Evolutionary conservation across 35 echinoderm and acorn worm genomes (phyloP).

Genomic region (Heliocidaris tuberculata): DNA sequence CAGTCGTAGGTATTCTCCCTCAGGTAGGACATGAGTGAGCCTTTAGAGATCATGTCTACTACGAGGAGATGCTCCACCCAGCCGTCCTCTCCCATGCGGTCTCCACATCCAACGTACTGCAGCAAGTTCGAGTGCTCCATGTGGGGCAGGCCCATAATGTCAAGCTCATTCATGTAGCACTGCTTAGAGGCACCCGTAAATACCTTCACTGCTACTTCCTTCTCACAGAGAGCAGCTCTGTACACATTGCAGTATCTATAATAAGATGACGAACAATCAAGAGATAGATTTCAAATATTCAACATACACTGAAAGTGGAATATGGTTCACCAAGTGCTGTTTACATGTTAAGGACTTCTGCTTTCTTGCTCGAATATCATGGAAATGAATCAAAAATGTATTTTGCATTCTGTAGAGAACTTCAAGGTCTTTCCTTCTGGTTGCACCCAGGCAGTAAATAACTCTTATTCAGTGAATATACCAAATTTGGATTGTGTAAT

Average conservation of each 20-base stretch:
- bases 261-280: not conserved
- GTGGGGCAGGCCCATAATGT: conserved; percentile 76
- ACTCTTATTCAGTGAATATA: too few relatives aligned
- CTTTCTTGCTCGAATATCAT: too few relatives aligned
- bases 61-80: conserved; percentile 89
- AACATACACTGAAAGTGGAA: too few relatives aligned
- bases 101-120: conserved; percentile 72
- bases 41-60: conserved; percentile 72
- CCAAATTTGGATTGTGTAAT: too few relatives aligned
- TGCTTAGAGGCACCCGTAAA: conserved; percentile 82
- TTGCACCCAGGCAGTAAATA: too few relatives aligned
- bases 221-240: conserved; percentile 68
- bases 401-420: too few relatives aligned
- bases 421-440: too few relatives aligned
- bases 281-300: not conserved
- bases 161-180: conserved; percentile 90
- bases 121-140: conserved; percentile 83
- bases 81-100: conserved; percentile 83
- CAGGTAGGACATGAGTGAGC: conserved; percentile 82
- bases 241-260: conserved; percentile 80
- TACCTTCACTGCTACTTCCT: conserved; percentile 89
- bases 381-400: too few relatives aligned
- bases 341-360: too few relatives aligned
- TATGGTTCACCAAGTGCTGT: too few relatives aligned
- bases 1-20: conserved; percentile 90